Conservation (phyloP, 2,797 vertebrate genomes). For the Xerus rutilus region DNA sequence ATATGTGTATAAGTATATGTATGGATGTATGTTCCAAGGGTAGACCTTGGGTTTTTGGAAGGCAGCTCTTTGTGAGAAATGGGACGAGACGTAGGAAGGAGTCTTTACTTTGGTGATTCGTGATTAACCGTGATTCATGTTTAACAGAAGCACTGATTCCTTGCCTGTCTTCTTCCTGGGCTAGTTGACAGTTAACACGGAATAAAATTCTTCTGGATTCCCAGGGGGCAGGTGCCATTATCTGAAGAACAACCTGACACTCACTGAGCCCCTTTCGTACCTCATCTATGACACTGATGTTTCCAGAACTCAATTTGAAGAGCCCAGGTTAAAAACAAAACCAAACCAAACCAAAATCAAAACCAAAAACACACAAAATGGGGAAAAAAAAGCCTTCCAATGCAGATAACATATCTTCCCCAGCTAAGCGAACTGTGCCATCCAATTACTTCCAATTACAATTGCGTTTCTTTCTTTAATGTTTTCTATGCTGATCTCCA, state of each 20-base stretch:
- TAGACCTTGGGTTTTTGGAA: conserved; percentile 13
- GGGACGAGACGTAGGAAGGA: background rate
- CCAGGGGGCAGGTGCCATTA: background rate
- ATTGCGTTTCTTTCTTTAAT: conserved; percentile 90
- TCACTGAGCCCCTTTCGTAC: background rate
- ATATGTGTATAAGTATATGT: background rate
- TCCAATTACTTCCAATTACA: conserved; percentile 94
- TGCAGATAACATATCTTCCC: conserved; percentile 65
- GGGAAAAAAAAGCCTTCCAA: conserved; percentile 57
- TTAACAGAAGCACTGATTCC: background rate
- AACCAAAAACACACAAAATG: background rate
- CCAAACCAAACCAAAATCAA: background rate
- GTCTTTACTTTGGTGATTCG: conserved; percentile 23
- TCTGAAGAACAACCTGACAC: conserved; percentile 7
- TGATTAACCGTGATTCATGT: background rate
- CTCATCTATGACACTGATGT: conserved; percentile 13
- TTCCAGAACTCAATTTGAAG: conserved; percentile 46
- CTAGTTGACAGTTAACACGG: background rate
- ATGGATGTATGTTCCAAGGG: background rate
- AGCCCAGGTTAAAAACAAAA: conserved; percentile 79
- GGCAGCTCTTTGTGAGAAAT: background rate
- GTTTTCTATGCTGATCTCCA: conserved; percentile 90
- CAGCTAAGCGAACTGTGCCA: conserved; percentile 90
- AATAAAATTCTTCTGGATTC: conserved; percentile 37
- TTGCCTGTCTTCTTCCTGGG: conserved; percentile 1